Evolutionary conservation across 2,797 vertebrate genomes (phyloP).

Genomic region (Babyrousa celebensis): DNA sequence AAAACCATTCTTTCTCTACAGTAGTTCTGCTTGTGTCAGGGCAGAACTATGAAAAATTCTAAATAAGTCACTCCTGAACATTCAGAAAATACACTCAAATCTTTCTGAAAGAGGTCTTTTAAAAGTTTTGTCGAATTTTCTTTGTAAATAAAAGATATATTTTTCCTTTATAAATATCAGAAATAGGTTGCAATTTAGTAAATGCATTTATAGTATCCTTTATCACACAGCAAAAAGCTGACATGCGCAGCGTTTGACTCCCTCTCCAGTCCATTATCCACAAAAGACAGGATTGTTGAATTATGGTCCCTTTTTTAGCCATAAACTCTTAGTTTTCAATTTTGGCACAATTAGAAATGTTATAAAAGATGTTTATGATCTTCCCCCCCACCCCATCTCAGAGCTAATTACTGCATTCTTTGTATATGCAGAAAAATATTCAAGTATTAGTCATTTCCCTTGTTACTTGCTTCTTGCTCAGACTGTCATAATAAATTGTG

Average conservation of each 20-base stretch:
- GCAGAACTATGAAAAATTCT: background rate
- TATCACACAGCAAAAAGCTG: constrained; percentile 25
- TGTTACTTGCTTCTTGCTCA: constrained; percentile 89
- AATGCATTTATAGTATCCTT: constrained; percentile 29
- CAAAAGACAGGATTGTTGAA: constrained; percentile 86
- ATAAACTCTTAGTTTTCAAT: constrained; percentile 90
- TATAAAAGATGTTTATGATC: constrained; percentile 90
- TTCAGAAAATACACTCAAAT: background rate
- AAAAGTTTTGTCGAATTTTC: constrained; percentile 31
- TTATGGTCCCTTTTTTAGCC: constrained; percentile 87
- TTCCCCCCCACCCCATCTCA: constrained; percentile 83
- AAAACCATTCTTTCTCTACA: constrained; percentile 8
- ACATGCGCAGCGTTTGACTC: constrained; percentile 18
- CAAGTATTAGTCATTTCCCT: constrained; percentile 89
- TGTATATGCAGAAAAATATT: constrained; percentile 88
- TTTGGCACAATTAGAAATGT: constrained; percentile 88
- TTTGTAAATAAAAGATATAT: constrained; percentile 72
- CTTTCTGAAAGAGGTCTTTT: constrained; percentile 1
- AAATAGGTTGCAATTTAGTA: constrained; percentile 49
- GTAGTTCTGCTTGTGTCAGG: background rate
- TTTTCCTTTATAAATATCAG: constrained; percentile 56
- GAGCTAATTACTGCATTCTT: constrained; percentile 89
- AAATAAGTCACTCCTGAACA: background rate
- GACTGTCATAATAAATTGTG: constrained; percentile 88
- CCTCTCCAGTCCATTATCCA: constrained; percentile 79